Conservation (phyloP, 2,113 vertebrate species). For the Myrmecophaga tridactyla region DNA sequence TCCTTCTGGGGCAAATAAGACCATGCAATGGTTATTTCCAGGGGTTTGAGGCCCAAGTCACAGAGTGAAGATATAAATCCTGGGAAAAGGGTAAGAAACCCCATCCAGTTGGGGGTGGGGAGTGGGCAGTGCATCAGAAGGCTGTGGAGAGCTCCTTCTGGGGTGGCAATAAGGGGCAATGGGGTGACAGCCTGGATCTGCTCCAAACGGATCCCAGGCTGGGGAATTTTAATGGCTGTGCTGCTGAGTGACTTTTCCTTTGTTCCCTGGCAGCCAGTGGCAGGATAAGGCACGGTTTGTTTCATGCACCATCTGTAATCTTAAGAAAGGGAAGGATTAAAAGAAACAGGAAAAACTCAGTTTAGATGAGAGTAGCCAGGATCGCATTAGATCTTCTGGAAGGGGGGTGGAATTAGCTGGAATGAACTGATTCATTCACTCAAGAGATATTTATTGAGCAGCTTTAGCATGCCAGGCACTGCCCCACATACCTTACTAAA, state of each 20-base stretch:
- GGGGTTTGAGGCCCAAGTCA: neutral
- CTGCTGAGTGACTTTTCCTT: neutral
- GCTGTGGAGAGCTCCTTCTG: neutral
- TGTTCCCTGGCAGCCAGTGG: neutral
- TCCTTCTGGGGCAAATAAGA: neutral
- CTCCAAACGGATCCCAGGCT: neutral
- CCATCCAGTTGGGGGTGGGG: too few species aligned
- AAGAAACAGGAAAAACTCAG: conserved; percentile 21
- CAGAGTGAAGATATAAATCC: too few species aligned
- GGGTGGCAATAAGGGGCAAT: neutral
- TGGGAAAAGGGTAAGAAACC: neutral
- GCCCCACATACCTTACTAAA: neutral
- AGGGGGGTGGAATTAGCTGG: neutral
- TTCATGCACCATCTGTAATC: conserved; percentile 26
- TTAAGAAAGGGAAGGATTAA: conserved; percentile 7
- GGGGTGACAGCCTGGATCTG: too few species aligned
- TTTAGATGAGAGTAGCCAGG: neutral
- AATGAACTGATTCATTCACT: neutral
- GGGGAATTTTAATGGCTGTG: neutral
- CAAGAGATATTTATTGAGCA: neutral
- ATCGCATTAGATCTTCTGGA: neutral
- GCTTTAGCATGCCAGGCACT: neutral
- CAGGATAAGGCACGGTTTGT: conserved; percentile 18
- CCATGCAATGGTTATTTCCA: neutral
- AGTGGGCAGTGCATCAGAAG: neutral